A percentile compares a stretch with the other conserved stretches of the same genome.
phyloP scores from a whole-genome alignment of 2,797 vertebrate species.

The Anguilla megastoma region DNA sequence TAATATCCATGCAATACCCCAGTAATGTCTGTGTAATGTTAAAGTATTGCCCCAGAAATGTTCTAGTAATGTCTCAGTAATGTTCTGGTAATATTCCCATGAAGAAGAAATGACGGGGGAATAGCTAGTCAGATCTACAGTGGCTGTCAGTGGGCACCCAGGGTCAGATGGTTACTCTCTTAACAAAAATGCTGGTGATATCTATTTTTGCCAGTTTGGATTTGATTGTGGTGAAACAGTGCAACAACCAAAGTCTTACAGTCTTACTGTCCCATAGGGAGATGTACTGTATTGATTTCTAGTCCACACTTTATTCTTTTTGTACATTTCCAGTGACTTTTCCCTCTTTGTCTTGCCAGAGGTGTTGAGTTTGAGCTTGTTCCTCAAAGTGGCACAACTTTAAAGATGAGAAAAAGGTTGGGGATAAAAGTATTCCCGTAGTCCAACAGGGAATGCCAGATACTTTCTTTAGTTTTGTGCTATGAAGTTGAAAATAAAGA shows the following conservation, averaged over 20 bases:
- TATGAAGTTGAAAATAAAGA: slow-evolving; percentile 19
- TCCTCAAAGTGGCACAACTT: background rate
- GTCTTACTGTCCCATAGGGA: background rate
- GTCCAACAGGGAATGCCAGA: slow-evolving; percentile 38
- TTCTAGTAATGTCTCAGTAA: background rate
- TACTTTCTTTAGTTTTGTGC: slow-evolving; percentile 1
- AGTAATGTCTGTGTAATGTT: background rate
- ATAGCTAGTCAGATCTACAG: background rate
- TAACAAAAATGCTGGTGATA: slow-evolving; percentile 36
- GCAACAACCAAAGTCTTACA: slow-evolving; percentile 38
- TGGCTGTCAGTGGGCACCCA: slow-evolving; percentile 35
- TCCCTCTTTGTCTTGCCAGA: background rate
- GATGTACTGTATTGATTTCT: background rate
- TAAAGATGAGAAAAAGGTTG: background rate
- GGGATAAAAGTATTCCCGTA: slow-evolving; percentile 36
- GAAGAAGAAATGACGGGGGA: background rate
- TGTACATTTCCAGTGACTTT: slow-evolving; percentile 13
- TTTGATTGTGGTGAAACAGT: slow-evolving; percentile 49
- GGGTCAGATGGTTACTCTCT: slow-evolving; percentile 52
- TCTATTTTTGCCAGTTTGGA: slow-evolving; percentile 49
- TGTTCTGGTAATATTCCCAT: background rate
- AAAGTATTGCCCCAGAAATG: background rate
- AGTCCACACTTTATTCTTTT: slow-evolving; percentile 19
- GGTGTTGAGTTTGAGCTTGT: background rate
- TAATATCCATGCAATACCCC: background rate